Evolutionary conservation across 2,113 vertebrate species (phyloP).

Genomic region (Cheilinus undulatus): DNA sequence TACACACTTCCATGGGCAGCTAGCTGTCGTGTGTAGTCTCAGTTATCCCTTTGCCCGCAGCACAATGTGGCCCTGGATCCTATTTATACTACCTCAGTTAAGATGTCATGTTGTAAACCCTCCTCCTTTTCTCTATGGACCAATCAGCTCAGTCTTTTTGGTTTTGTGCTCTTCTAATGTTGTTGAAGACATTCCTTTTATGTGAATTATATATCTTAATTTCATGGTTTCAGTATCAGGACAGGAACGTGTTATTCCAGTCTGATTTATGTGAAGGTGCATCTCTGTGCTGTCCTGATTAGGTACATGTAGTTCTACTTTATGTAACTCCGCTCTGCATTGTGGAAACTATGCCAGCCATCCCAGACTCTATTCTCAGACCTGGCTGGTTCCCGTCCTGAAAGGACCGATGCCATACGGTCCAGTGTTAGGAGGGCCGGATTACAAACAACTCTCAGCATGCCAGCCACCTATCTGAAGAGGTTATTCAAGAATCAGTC

Average conservation of each 20-base stretch:
- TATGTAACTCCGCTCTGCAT: slow-evolving; percentile 20
- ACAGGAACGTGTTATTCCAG: not conserved
- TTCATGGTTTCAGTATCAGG: not conserved
- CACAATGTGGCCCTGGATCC: not conserved
- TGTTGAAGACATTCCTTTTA: not conserved
- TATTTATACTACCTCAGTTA: slow-evolving; percentile 63
- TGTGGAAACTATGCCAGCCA: slow-evolving; percentile 61
- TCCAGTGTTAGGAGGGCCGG: not conserved
- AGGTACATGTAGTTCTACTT: not conserved
- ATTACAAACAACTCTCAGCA: slow-evolving; percentile 37
- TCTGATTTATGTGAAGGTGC: not conserved
- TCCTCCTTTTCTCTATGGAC: slow-evolving; percentile 48
- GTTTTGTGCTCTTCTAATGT: not conserved
- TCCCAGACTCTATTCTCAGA: slow-evolving; percentile 57
- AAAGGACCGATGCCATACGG: slow-evolving; percentile 12
- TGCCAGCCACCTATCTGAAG: not conserved
- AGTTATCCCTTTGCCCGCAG: slow-evolving; percentile 18
- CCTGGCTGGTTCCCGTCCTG: slow-evolving; percentile 25
- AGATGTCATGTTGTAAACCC: slow-evolving; percentile 25
- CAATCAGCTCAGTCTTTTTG: slow-evolving; percentile 41
- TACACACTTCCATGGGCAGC: slow-evolving; percentile 21
- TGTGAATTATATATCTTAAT: not conserved
- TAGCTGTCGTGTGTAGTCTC: slow-evolving; percentile 5
- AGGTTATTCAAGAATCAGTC: slow-evolving; percentile 1
- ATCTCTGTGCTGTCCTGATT: not conserved